phyloP scores from a whole-genome alignment of 2,797 vertebrate species.

The Cuculus canorus region DNA sequence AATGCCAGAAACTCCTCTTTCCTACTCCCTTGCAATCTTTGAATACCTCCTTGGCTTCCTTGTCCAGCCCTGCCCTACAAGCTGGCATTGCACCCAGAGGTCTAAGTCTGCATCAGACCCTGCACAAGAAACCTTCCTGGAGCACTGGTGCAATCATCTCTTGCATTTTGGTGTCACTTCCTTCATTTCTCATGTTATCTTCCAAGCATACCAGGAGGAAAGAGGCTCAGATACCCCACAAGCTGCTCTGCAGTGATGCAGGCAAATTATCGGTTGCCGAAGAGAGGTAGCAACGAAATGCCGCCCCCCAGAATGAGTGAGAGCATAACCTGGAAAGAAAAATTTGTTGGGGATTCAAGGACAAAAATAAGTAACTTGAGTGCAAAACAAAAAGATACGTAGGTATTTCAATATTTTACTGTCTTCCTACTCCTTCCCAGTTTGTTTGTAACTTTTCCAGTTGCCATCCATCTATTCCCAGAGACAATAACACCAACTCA shows the following conservation, averaged over 20 bases:
- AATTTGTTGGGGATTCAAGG: not conserved
- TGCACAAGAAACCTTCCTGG: not conserved
- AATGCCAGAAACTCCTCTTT: not conserved
- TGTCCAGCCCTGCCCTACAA: not conserved
- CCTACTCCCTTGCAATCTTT: not conserved
- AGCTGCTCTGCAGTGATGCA: fast-evolving
- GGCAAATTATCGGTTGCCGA: not conserved
- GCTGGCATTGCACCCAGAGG: not conserved
- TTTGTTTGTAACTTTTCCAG: not conserved
- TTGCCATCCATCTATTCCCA: not conserved
- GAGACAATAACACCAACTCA: not conserved
- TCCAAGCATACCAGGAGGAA: not conserved
- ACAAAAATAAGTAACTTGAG: not conserved
- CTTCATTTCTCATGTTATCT: not conserved
- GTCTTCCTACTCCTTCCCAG: not conserved
- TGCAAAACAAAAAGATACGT: not conserved
- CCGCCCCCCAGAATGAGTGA: not conserved
- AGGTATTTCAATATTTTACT: not conserved
- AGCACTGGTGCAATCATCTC: not conserved
- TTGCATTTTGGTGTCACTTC: not conserved
- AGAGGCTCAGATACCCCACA: not conserved
- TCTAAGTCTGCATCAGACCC: not conserved
- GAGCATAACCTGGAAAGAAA: not conserved
- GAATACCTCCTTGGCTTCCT: not conserved
- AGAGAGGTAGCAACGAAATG: not conserved